phyloP scores from a whole-genome alignment of 1,140 invertebrate genomes.

The Helicoverpa zea region DNA sequence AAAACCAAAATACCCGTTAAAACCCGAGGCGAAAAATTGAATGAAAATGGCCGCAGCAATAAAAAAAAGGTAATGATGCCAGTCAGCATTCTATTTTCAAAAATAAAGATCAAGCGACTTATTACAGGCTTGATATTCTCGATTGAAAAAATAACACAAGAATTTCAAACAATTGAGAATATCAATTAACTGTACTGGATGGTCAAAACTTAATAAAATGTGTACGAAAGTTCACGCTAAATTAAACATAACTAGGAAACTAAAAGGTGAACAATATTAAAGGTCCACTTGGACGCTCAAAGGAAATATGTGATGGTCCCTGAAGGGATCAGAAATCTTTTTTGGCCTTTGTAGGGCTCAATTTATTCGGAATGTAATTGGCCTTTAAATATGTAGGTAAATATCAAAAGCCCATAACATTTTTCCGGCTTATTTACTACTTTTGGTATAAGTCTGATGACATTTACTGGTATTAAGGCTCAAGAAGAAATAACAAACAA shows the following conservation, averaged over 20 bases:
- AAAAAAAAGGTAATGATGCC: background rate
- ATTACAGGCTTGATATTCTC: constrained; percentile 26
- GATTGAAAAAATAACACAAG: background rate
- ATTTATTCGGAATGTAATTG: constrained; percentile 56
- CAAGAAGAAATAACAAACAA: background rate
- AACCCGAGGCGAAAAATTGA: background rate
- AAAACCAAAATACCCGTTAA: background rate
- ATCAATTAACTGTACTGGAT: constrained; percentile 43
- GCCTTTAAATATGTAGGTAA: constrained; percentile 49
- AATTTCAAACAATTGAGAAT: constrained; percentile 13
- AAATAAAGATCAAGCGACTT: background rate
- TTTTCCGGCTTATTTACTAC: constrained; percentile 43
- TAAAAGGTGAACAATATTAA: constrained; percentile 52
- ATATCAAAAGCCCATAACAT: constrained; percentile 38
- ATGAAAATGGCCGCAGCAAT: background rate
- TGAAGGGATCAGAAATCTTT: constrained; percentile 54
- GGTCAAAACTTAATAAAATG: constrained; percentile 28
- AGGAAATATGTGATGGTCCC: constrained; percentile 56
- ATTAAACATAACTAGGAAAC: constrained; percentile 48
- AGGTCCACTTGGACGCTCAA: constrained; percentile 53
- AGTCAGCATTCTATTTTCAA: constrained; percentile 18
- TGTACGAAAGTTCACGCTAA: constrained; percentile 36
- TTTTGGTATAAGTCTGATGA: background rate
- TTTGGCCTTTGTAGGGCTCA: constrained; percentile 44
- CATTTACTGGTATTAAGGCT: background rate